Conservation (phyloP, 2,113 vertebrate genomes). For the Callipepla californica region DNA sequence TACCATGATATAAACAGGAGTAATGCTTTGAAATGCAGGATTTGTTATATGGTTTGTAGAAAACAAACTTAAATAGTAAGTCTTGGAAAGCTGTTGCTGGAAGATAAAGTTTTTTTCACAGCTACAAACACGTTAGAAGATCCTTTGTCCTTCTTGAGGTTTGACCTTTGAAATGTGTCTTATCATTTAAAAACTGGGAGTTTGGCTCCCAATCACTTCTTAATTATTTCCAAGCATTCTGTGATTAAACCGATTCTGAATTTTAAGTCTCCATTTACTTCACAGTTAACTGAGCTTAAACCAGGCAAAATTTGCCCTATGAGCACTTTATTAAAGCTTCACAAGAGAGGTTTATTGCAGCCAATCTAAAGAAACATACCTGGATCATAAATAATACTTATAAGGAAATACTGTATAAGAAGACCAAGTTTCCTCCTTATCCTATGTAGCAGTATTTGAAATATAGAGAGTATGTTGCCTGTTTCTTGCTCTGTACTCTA, state of each 20-base stretch:
- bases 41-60: background rate
- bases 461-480: rapidly evolving
- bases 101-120: background rate
- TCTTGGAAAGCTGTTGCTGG: background rate
- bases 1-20: background rate
- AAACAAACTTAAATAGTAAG: background rate
- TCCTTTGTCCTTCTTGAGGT: background rate
- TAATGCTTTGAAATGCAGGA: background rate
- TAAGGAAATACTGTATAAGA: rapidly evolving
- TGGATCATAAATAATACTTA: background rate
- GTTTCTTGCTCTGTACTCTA: background rate
- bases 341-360: background rate
- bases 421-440: background rate
- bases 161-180: background rate
- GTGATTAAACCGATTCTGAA: background rate
- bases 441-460: background rate
- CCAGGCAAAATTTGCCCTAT: background rate
- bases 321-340: background rate
- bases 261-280: background rate
- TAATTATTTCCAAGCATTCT: background rate
- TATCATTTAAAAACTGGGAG: background rate
- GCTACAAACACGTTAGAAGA: background rate
- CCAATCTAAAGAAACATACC: background rate
- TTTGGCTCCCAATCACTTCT: background rate
- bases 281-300: background rate